phyloP scores from a whole-genome alignment of 1,140 invertebrate species.

The Drosophila nigromelanica region DNA sequence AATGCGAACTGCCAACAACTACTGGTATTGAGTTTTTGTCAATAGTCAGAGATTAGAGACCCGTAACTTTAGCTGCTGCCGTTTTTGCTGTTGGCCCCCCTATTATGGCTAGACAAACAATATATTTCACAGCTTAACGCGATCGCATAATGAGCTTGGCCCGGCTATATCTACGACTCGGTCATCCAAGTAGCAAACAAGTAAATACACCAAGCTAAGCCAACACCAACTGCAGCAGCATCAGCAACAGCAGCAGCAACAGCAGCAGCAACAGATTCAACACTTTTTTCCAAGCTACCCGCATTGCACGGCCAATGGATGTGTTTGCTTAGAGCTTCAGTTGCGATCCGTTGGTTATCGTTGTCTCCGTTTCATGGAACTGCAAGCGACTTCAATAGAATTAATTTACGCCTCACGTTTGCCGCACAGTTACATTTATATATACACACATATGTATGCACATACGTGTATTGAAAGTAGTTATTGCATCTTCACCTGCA shows the following conservation, averaged over 20 bases:
- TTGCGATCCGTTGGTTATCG: slow-evolving; percentile 15
- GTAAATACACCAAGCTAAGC: slow-evolving; percentile 45
- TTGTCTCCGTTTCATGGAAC: slow-evolving; percentile 67
- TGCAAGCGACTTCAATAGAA: slow-evolving; percentile 81
- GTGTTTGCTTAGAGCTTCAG: slow-evolving; percentile 36
- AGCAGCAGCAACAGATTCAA: slow-evolving; percentile 68
- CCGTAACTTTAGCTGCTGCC: slow-evolving; percentile 24
- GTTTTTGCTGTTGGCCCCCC: slow-evolving; percentile 13
- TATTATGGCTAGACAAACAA: slow-evolving; percentile 73
- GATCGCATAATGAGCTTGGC: slow-evolving; percentile 79
- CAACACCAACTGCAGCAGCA: slow-evolving; percentile 17
- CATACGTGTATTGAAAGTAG: slow-evolving; percentile 8
- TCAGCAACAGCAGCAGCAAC: slow-evolving; percentile 10
- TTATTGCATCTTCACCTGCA: slow-evolving; percentile 4
- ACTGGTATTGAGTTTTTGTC: slow-evolving; percentile 82
- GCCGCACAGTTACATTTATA: slow-evolving; percentile 38
- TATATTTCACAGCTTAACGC: slow-evolving; percentile 84
- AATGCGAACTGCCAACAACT: slow-evolving; percentile 75
- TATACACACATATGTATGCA: slow-evolving; percentile 26
- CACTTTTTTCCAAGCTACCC: slow-evolving; percentile 59
- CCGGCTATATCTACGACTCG: slow-evolving; percentile 32
- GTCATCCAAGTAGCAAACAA: slow-evolving; percentile 62
- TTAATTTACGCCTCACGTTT: slow-evolving; percentile 83
- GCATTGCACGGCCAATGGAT: slow-evolving; percentile 14
- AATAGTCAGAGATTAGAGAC: slow-evolving; percentile 72